These are phyloP conservation scores for Upupa epops DNA, from an alignment of 2,113 vertebrate genomes.

Conservation along the genomic window DNA sequence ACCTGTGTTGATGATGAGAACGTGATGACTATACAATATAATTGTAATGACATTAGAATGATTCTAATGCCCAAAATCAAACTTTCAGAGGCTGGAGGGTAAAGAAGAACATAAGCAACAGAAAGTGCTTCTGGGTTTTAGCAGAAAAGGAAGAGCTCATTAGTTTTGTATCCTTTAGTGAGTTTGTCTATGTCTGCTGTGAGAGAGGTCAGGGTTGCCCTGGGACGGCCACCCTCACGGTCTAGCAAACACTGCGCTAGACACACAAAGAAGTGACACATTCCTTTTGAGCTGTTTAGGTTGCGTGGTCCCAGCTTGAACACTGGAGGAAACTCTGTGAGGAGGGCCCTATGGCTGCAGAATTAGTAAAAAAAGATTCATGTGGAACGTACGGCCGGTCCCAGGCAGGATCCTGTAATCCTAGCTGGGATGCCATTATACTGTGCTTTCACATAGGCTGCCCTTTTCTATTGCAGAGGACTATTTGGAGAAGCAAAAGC, in stretches of 20 bases:
- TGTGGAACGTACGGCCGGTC: background rate
- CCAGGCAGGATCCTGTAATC: background rate
- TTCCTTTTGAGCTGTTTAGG: background rate
- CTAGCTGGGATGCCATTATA: constrained; percentile 13
- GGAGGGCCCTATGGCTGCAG: background rate
- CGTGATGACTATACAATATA: background rate
- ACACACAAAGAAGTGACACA: constrained; percentile 33
- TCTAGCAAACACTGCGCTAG: constrained; percentile 11
- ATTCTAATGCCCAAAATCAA: background rate
- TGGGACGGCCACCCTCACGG: background rate
- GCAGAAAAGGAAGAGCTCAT: background rate
- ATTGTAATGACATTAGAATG: background rate
- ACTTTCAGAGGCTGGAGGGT: background rate
- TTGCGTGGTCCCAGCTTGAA: background rate
- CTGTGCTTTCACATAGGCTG: background rate
- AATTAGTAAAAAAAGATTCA: background rate
- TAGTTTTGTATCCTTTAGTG: background rate
- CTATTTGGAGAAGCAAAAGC: constrained; percentile 47
- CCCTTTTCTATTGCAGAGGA: constrained; percentile 6
- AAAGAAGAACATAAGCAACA: background rate
- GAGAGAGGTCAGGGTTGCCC: background rate
- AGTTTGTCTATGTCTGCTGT: background rate
- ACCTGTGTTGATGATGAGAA: background rate
- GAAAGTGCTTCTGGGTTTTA: background rate
- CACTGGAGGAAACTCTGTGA: background rate